phyloP scores from a whole-genome alignment of 1,140 invertebrate genomes.

The Mizuhopecten yessoensis region DNA sequence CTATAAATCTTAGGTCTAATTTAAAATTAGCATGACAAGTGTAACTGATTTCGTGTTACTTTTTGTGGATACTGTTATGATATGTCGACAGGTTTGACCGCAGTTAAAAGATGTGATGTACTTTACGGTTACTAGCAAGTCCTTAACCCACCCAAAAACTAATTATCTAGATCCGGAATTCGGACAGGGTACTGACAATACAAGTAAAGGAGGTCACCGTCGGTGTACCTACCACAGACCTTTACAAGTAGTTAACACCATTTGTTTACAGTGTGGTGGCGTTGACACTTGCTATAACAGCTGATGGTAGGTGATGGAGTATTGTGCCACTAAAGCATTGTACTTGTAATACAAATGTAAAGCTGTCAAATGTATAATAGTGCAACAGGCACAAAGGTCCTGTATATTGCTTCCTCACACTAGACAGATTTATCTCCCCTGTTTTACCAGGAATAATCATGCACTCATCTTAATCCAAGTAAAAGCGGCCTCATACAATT shows the following conservation, averaged over 20 bases:
- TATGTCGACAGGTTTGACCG: slow-evolving; percentile 4
- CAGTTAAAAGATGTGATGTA: background rate
- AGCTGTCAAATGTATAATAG: background rate
- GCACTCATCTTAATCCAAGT: no score
- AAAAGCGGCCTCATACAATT: no score
- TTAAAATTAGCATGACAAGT: slow-evolving; percentile 27
- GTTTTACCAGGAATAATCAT: no score
- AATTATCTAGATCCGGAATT: background rate
- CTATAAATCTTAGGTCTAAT: background rate
- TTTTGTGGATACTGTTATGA: background rate
- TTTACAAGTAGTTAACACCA: background rate
- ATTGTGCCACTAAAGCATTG: background rate
- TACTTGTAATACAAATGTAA: background rate
- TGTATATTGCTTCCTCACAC: background rate
- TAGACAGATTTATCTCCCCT: background rate
- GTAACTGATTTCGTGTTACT: slow-evolving; percentile 7
- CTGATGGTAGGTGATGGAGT: background rate
- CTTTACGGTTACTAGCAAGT: background rate
- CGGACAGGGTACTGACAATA: background rate
- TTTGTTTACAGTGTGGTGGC: background rate
- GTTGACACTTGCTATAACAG: background rate
- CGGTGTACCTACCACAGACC: background rate
- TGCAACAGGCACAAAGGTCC: background rate
- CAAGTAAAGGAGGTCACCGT: background rate
- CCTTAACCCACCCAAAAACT: background rate